Evolutionary conservation across 1,140 invertebrate genomes (phyloP).

Genomic region (Drosophila insularis): DNA sequence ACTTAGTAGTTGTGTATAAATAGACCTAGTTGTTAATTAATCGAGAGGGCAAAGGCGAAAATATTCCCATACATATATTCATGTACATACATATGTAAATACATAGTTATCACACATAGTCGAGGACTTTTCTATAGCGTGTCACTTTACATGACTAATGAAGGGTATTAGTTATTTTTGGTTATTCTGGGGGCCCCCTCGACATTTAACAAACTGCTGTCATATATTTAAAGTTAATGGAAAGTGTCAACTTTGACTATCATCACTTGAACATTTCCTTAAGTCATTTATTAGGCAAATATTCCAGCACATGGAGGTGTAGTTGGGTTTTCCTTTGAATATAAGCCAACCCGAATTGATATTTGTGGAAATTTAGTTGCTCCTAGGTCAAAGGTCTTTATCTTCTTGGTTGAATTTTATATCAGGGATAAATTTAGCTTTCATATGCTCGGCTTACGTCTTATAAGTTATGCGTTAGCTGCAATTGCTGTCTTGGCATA

Average conservation of each 20-base stretch:
- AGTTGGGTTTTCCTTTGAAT: not conserved
- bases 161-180: conserved; percentile 16
- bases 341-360: not conserved
- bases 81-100: not conserved
- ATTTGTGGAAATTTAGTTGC: not conserved
- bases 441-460: not conserved
- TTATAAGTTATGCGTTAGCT: conserved; percentile 70
- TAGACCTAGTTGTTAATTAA: conserved; percentile 28
- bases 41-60: not conserved
- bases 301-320: too few relatives aligned
- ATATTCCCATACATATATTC: not conserved
- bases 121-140: conserved; percentile 1
- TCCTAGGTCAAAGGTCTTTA: not conserved
- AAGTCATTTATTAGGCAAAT: conserved; percentile 43
- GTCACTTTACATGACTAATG: conserved; percentile 56
- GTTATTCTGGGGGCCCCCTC: not conserved
- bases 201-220: conserved; percentile 31
- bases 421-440: not conserved
- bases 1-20: conserved; percentile 34
- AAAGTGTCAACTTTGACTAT: conserved; percentile 27
- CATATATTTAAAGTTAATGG: conserved; percentile 33
- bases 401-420: too few relatives aligned
- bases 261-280: conserved; percentile 36
- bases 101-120: not conserved
- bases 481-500: conserved; percentile 52